Percentiles rank a stretch among this genome's conserved stretches.
Evolutionary conservation across 2,888 invertebrate genomes (phyloP).

Genomic region (Patella depressa): DNA sequence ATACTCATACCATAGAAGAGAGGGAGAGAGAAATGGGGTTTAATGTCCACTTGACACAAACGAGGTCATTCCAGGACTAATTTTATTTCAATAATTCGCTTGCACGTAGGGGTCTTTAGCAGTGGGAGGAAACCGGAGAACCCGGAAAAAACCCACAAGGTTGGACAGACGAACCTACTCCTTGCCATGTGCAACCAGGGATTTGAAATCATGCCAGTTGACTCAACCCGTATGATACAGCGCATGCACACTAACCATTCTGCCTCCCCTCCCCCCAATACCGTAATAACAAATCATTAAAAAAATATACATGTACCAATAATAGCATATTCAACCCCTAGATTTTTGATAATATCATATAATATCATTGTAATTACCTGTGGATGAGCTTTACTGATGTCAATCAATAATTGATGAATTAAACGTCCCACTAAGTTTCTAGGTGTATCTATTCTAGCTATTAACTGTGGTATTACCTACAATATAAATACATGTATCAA

Average conservation of each 20-base stretch:
- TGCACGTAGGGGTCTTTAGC: too few species aligned
- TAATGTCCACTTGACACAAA: too few species aligned
- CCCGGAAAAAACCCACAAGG: too few species aligned
- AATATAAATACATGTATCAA: conserved; percentile 13
- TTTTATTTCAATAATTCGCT: too few species aligned
- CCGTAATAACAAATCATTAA: background rate
- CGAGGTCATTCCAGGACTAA: too few species aligned
- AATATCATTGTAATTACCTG: conserved; percentile 74
- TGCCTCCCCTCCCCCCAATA: background rate
- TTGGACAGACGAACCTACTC: too few species aligned
- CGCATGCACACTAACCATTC: too few species aligned
- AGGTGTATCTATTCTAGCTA: conserved; percentile 96
- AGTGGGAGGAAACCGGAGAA: too few species aligned
- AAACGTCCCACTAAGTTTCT: conserved; percentile 88
- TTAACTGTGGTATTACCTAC: conserved; percentile 95
- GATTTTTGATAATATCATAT: background rate
- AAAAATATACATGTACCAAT: background rate
- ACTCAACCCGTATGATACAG: too few species aligned
- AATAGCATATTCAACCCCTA: background rate
- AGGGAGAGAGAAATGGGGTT: background rate
- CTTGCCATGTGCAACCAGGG: too few species aligned
- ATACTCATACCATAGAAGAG: background rate
- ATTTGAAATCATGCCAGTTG: too few species aligned
- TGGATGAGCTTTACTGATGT: conserved; percentile 97
- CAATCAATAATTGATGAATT: conserved; percentile 93